Conservation (phyloP, 2,888 invertebrate genomes). For the Trichopoda pennipes region DNA sequence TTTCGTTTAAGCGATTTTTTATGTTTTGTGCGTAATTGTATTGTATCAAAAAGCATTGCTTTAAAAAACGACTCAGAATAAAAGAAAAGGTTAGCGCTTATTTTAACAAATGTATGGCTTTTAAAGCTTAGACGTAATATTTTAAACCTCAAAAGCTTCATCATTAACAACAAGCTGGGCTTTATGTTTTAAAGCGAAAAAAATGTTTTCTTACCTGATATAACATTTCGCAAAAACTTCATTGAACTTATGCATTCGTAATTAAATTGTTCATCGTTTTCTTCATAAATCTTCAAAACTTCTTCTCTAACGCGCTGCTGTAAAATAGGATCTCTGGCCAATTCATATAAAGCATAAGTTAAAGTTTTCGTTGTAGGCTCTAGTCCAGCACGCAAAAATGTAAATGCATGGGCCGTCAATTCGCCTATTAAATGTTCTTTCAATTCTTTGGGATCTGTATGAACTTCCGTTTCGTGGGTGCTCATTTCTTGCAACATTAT, state of each 20-base stretch:
- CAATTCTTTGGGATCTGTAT: slow-evolving; percentile 70
- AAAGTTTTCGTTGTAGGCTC: slow-evolving; percentile 85
- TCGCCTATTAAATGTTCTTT: slow-evolving; percentile 75
- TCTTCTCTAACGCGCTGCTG: slow-evolving; percentile 75
- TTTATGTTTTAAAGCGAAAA: no score
- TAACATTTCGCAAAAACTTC: slow-evolving; percentile 75
- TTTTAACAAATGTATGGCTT: no score
- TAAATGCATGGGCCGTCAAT: slow-evolving; percentile 78
- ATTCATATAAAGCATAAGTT: slow-evolving; percentile 81
- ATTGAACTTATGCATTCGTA: slow-evolving; percentile 77
- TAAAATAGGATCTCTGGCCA: slow-evolving; percentile 75
- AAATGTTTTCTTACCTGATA: slow-evolving; percentile 71
- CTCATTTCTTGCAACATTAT: slow-evolving; percentile 79
- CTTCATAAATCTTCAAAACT: slow-evolving; percentile 71
- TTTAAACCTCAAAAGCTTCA: no score
- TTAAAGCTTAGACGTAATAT: no score
- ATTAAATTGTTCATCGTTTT: slow-evolving; percentile 73
- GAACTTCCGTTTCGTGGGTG: slow-evolving; percentile 74
- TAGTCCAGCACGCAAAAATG: slow-evolving; percentile 82
- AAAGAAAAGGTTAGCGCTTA: no score
- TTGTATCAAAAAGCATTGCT: no score
- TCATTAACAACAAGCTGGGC: no score
- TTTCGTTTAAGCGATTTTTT: no score
- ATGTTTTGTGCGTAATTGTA: no score
- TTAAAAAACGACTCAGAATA: no score